Base-by-base conservation (phyloP, 2,113 vertebrate species). In the Oncorhynchus masou region DNA sequence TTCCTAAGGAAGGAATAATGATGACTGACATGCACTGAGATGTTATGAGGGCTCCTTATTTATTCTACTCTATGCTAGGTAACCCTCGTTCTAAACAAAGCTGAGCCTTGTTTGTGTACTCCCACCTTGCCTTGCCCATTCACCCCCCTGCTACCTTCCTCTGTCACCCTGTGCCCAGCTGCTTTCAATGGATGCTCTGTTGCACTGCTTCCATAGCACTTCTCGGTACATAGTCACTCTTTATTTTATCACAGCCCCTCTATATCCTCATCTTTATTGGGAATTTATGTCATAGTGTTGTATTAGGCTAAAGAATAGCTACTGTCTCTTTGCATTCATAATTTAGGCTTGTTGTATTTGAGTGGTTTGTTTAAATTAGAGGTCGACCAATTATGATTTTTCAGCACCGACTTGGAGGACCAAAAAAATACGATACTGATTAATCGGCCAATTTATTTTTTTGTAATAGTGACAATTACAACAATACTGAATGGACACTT, bases 101-200 rank as follows among this genome's bases (percentile, higher is more conserved):
- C 9, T 70, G 13, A 29, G 59, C 75, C 68, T 84, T 89, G 77
- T 83, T 84, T 89, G 77, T 83, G 39, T 45, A 75, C 39, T 45
- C 39, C 39, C 9, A 45, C 39, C 73, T 59, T 75, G 4, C 24
- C 2, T 68, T 12, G 22, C 27, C 45, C 1, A 57, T 65, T 60
- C 59, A 3, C 65, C 74, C 48, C 65, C 75, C 20, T 39, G 5
- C 51, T 45, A 75, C 29, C n/a, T 25, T 69, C 39, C 68, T 83
- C 45, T 16, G 19, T 49, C 68, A 20, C 59, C 34, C 62, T n/a
- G 48, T 62, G 57, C 69, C 45, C 45, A 39, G 67, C 79, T 71
- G 73, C 57, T 76, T 24, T 92, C 85, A 93, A 92, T 90, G 86
- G 81, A 45, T 64, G 70, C 83, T 87, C 87, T 91, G 89, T 93